Base-by-base conservation (phyloP, 2,113 vertebrate species). In the Cyprinus carpio region DNA sequence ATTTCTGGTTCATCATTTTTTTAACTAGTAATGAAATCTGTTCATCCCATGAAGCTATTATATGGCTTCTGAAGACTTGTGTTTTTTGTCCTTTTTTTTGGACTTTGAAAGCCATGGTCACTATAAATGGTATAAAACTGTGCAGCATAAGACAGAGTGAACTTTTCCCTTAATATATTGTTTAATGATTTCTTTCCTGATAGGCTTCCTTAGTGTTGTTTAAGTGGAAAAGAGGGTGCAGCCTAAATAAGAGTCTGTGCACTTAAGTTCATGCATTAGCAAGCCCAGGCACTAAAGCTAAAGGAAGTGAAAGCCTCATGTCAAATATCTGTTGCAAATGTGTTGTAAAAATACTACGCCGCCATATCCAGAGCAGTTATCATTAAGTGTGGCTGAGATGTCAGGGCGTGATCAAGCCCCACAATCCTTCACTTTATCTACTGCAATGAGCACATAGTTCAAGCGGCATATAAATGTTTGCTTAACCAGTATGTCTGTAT, bases 251-350 rank as follows among this genome's bases (percentile, higher is more conserved):
- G 6, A 27, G 18, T n/a, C 9, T 43, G 12, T 16, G 54, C 11
- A 43, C 6, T 81, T 46, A 2, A 46, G 10, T 64, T 4, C 31
- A 78, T 37, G 76, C 31, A 23, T n/a, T 54, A 31, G 25, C 54
- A 79, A 79, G 25, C 27, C 56, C 51, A 78, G 29, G 46, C 15
- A 43, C 58, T 46, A 64, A 43, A 65, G 16, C 60, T 67, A 20
- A 49, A 82, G 80, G 80, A 82, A 82, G 4, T 54, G 6, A 82
- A 54, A 71, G 11, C 62, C 27, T 20, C 23, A 29, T 29, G 65
- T 27, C 29, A 7, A 13, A 67, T 51, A 54, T 27, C 27, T 43
- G 29, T 71, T 71, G 62, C 80, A 71, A 82, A 82, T 7, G 6
- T 65, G 10, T 62, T 25, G 76, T 60, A 78, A 78, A 78, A 58